These are phyloP conservation scores for Gracilinanus agilis DNA, from an alignment of 2,113 vertebrate genomes.

Conservation along the genomic window DNA sequence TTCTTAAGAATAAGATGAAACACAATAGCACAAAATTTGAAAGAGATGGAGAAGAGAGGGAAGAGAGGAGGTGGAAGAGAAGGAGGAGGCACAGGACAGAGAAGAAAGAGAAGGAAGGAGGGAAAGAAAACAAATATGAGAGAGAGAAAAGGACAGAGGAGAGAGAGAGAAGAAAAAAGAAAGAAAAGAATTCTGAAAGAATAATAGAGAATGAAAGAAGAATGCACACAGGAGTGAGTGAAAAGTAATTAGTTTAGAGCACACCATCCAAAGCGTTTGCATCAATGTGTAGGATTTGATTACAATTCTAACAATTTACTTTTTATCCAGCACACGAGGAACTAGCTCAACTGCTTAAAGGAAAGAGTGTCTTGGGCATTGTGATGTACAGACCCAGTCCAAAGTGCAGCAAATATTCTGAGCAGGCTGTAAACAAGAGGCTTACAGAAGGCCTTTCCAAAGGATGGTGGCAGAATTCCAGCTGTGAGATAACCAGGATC, in stretches of 20 bases:
- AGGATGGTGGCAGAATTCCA: slow-evolving; percentile 62
- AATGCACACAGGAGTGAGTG: slow-evolving; percentile 12
- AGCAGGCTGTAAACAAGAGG: slow-evolving; percentile 33
- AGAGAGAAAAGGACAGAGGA: background rate
- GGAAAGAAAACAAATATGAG: background rate
- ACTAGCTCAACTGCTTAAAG: slow-evolving; percentile 49
- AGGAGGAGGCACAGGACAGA: background rate
- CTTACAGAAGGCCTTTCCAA: slow-evolving; percentile 46
- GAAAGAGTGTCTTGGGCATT: slow-evolving; percentile 49
- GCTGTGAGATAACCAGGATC: slow-evolving; percentile 49
- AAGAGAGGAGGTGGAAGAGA: background rate
- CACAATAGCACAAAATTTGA: background rate
- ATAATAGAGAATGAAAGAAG: background rate
- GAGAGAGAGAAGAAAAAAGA: background rate
- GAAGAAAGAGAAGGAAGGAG: background rate
- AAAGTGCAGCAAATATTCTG: slow-evolving; percentile 48
- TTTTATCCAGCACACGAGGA: slow-evolving; percentile 60
- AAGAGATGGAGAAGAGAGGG: background rate
- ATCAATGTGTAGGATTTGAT: slow-evolving; percentile 53
- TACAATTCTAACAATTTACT: slow-evolving; percentile 61
- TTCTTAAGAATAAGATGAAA: background rate
- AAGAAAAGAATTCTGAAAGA: background rate
- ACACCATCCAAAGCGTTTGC: slow-evolving; percentile 43
- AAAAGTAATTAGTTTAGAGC: slow-evolving; percentile 25
- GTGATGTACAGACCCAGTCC: slow-evolving; percentile 20